These are phyloP conservation scores for Aspiorhynchus laticeps DNA, from an alignment of 2,113 vertebrate species.

Conservation along the genomic window DNA sequence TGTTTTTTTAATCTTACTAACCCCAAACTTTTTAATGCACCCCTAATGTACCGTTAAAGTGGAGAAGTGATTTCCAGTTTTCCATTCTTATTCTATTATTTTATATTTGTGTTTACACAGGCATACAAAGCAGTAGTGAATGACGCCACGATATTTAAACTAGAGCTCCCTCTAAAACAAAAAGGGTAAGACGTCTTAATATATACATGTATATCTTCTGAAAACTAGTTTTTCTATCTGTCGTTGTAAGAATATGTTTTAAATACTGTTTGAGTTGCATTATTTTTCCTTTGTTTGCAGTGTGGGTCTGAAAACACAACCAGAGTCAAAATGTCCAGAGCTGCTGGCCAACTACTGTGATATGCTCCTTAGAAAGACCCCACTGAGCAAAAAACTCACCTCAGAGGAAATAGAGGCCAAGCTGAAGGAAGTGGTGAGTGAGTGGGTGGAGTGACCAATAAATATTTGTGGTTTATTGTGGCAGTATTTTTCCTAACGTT, in stretches of 20 bases:
- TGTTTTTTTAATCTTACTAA: background rate
- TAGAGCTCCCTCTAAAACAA: conserved; percentile 97
- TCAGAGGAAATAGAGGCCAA: conserved; percentile 98
- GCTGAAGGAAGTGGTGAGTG: conserved; percentile 93
- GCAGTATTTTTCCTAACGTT: background rate
- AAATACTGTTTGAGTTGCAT: conserved; percentile 27
- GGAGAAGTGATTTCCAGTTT: background rate
- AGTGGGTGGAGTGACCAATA: background rate
- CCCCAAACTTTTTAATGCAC: background rate
- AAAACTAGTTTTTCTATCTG: background rate
- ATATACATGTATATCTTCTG: background rate
- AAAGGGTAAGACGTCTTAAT: conserved; percentile 87
- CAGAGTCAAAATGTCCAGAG: conserved; percentile 96
- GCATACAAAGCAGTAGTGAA: conserved; percentile 99
- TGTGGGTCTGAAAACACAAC: conserved; percentile 94
- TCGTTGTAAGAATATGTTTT: background rate
- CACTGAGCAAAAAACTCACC: conserved; percentile 95
- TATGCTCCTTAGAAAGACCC: conserved; percentile 95
- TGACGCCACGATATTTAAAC: conserved; percentile 98
- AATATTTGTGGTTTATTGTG: background rate
- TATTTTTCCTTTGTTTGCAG: conserved; percentile 63
- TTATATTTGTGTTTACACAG: conserved; percentile 69
- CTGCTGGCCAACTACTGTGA: conserved; percentile 98
- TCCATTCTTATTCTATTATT: background rate
- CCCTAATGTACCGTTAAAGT: background rate